Evolutionary conservation across 2,113 vertebrate species (phyloP).

Genomic region (Riparia riparia): DNA sequence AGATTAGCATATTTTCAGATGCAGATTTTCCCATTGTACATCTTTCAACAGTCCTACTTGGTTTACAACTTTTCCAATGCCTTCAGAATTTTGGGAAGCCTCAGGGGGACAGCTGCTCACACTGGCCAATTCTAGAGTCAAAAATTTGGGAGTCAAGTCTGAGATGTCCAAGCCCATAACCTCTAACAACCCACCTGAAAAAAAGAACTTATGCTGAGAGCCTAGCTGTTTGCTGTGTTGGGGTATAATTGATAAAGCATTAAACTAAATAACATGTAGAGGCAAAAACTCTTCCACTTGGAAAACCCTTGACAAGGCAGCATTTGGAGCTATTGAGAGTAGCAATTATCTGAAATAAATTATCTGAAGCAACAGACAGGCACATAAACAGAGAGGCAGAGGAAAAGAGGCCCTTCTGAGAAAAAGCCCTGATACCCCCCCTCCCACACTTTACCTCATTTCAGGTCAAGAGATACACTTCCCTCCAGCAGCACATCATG

Average conservation of each 20-base stretch:
- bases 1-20: constrained; percentile 53
- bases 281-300: background rate
- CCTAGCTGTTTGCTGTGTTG: background rate
- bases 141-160: background rate
- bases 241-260: background rate
- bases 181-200: background rate
- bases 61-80: background rate
- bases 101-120: background rate
- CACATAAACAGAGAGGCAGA: background rate
- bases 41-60: background rate
- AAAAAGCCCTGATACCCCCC: background rate
- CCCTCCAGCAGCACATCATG: background rate
- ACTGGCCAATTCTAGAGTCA: background rate
- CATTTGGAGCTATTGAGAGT: background rate
- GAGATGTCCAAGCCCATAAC: background rate
- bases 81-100: background rate
- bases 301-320: background rate
- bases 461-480: constrained; percentile 24
- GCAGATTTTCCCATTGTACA: background rate
- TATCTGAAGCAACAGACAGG: background rate
- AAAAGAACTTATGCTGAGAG: background rate
- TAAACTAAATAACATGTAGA: background rate
- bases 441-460: background rate
- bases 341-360: background rate
- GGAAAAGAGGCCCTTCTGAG: background rate